Base-by-base conservation (phyloP, 2,797 vertebrate species). In the Hyperoplus lanceolatus region DNA sequence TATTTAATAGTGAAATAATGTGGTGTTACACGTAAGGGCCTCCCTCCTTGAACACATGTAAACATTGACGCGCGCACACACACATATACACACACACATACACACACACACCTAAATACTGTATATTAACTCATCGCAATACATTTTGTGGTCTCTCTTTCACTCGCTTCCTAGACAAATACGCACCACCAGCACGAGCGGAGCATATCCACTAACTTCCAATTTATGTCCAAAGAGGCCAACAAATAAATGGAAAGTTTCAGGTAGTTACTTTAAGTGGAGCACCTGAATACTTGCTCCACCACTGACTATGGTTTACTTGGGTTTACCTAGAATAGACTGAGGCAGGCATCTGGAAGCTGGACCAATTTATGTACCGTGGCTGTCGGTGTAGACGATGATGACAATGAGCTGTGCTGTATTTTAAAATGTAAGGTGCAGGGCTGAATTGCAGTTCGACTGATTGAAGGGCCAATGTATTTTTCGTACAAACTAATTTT, bases 1-100 rank as follows among this genome's bases (percentile, higher is more conserved):
- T 78, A 70, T 63, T 83, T 75, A 67, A 79, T 65, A 54, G 7
- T 42, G 64, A 14, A 51, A 49, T 69, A 21, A n/a, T 42, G 48
- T 49, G 46, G 77, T 18, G 8, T 41, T 56, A 54, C 70, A 80
- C 46, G 65, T 60, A 56, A 66, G 53, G 6, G 4, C 38, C 49
- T 18, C 6, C 58, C 38, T 5, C 43, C 45, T 46, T 10, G 29
- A 29, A 29, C 29, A 29, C 29, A 29, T 29, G 29, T 29, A 29
- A 29, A 29, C 29, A 29, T 29, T 29, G 29, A 29, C 29, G 29
- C 29, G 3, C 29, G 3, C 29, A 29, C 29, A 29, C 21, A 21
- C 21, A 21, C 21, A 21, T 2, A 21, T 2, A 21, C 21, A 21
- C 21, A 21, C 21, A 21, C 21, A 21, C 21, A 21, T 3, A 29